Percentiles rank a stretch among this genome's conserved stretches.
These are phyloP conservation scores for Cremastinae sp. DNA, from an alignment of 2,888 invertebrate genomes.

Conservation along the genomic window DNA sequence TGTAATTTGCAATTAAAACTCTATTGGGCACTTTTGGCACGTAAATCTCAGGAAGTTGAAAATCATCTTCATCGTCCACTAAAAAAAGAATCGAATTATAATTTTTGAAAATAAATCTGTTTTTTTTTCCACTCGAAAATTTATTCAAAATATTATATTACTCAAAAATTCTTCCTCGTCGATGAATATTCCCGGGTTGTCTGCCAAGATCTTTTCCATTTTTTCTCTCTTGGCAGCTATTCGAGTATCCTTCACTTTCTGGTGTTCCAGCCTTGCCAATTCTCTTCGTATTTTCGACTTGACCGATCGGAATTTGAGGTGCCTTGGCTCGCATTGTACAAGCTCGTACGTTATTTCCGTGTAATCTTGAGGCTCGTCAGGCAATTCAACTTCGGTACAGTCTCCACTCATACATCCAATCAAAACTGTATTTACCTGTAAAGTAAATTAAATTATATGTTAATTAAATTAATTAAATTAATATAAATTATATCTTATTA, in stretches of 20 bases:
- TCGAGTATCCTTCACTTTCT: constrained; percentile 82
- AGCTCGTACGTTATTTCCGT: constrained; percentile 80
- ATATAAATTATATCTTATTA: no score
- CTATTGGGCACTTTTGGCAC: constrained; percentile 83
- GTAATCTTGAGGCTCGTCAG: constrained; percentile 78
- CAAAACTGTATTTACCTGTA: constrained; percentile 80
- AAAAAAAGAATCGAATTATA: neutral
- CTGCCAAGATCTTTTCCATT: constrained; percentile 82
- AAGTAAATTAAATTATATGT: constrained; percentile 15
- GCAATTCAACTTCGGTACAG: constrained; percentile 82
- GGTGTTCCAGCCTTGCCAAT: constrained; percentile 83
- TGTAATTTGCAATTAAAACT: constrained; percentile 83
- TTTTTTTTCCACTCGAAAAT: neutral
- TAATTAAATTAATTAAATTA: no score
- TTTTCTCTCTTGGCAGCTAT: constrained; percentile 82
- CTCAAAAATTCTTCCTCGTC: constrained; percentile 84
- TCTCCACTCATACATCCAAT: constrained; percentile 83
- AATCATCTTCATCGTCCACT: constrained; percentile 83
- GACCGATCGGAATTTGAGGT: constrained; percentile 82
- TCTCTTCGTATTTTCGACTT: constrained; percentile 84
- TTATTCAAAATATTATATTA: constrained; percentile 70
- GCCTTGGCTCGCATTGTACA: constrained; percentile 72
- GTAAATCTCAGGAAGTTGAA: constrained; percentile 80
- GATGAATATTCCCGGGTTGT: constrained; percentile 84
- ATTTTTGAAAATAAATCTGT: neutral